These are phyloP conservation scores for Gallinago undulata DNA, from an alignment of 2,113 vertebrate species.

Conservation along the genomic window DNA sequence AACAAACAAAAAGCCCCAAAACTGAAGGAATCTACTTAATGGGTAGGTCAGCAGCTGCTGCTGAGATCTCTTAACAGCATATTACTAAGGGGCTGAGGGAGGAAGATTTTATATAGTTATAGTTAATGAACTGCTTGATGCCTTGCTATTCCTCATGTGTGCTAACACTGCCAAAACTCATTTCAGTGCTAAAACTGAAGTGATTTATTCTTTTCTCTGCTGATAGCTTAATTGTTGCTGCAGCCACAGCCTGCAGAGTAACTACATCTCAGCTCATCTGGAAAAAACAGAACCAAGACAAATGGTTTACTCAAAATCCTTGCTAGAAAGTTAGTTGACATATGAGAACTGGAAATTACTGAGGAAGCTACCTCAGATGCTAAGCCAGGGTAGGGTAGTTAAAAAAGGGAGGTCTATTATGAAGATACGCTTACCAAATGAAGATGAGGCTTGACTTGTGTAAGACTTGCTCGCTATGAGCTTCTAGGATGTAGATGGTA, in stretches of 20 bases:
- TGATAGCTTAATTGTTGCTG: neutral
- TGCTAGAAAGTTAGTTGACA: neutral
- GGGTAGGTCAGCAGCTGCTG: neutral
- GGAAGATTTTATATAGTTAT: neutral
- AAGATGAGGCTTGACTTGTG: neutral
- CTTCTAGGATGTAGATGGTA: neutral
- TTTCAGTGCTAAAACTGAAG: neutral
- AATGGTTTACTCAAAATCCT: neutral
- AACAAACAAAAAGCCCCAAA: too few relatives aligned
- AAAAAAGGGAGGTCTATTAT: neutral
- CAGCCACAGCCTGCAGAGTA: neutral
- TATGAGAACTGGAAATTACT: neutral
- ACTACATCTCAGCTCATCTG: neutral
- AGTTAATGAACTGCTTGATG: neutral
- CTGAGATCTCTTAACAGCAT: neutral
- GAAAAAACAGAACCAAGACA: neutral
- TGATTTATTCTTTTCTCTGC: neutral
- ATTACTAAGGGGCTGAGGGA: neutral
- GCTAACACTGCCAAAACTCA: neutral
- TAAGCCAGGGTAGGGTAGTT: neutral
- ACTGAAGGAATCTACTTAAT: neutral
- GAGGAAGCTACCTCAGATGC: neutral
- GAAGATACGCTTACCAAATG: neutral
- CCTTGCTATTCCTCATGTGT: neutral
- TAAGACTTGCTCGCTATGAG: neutral